A percentile compares a stretch with the other conserved stretches of the same genome.
These are phyloP conservation scores for Cryptops parisi DNA, from an alignment of 2,888 invertebrate genomes.

Conservation along the genomic window DNA sequence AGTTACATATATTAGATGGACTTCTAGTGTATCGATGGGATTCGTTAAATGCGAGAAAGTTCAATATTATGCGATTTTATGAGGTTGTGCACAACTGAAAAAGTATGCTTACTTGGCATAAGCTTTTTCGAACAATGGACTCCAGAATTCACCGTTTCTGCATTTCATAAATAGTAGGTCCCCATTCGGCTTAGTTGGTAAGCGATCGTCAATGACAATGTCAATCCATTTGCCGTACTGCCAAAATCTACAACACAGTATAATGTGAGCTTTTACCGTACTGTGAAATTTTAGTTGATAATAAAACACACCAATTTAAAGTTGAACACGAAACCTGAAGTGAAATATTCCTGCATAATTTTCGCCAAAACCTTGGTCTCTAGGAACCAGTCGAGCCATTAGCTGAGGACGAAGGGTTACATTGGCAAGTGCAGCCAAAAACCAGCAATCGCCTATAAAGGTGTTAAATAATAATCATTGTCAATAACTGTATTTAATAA, in stretches of 20 bases:
- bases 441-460: conserved; percentile 86
- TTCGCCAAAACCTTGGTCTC: conserved; percentile 88
- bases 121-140: conserved; percentile 84
- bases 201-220: conserved; percentile 79
- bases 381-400: conserved; percentile 90
- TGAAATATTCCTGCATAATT: conserved; percentile 94
- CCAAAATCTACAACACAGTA: no score
- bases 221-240: no score
- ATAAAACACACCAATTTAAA: neutral
- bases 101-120: conserved; percentile 72
- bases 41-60: no score
- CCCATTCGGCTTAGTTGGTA: conserved; percentile 73
- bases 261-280: conserved; percentile 86
- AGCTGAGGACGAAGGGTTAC: conserved; percentile 72
- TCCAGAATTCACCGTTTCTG: conserved; percentile 85
- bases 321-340: conserved; percentile 49
- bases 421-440: conserved; percentile 87
- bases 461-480: no score
- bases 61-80: no score
- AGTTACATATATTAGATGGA: no score
- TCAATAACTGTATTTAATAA: no score
- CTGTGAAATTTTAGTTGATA: conserved; percentile 65
- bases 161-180: conserved; percentile 71
- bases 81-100: no score
- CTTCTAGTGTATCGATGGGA: no score